These are phyloP conservation scores for Hedya salicella DNA, from an alignment of 2,888 invertebrate species.

Conservation along the genomic window DNA sequence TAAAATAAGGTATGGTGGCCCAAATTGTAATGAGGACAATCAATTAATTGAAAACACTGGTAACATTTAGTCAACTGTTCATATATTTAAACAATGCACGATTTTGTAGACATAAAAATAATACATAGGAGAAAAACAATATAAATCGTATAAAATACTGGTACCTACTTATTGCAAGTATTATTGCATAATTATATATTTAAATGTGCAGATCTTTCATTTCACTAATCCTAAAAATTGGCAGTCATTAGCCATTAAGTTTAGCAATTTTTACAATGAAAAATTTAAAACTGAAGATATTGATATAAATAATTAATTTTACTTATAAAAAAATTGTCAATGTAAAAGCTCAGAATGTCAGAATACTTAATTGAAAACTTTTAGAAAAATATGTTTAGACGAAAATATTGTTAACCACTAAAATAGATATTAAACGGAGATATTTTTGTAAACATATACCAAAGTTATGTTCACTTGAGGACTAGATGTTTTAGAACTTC, in stretches of 20 bases:
- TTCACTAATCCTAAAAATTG: slow-evolving; percentile 5
- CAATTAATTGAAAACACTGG: slow-evolving; percentile 33
- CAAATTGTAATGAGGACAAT: slow-evolving; percentile 21
- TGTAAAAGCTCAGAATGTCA: slow-evolving; percentile 27
- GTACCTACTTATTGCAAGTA: not conserved
- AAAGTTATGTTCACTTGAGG: too few species aligned
- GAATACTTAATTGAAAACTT: too few species aligned
- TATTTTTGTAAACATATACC: too few species aligned
- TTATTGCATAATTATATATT: not conserved
- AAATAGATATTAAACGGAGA: too few species aligned
- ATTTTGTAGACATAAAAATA: slow-evolving; percentile 11
- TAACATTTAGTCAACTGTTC: slow-evolving; percentile 28
- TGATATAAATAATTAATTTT: not conserved
- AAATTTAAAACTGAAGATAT: not conserved
- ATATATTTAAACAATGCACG: slow-evolving; percentile 25
- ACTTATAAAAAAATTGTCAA: slow-evolving; percentile 11
- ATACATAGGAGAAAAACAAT: slow-evolving; percentile 5
- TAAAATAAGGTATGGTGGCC: slow-evolving; percentile 20
- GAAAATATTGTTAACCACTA: too few species aligned
- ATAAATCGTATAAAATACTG: slow-evolving; percentile 11
- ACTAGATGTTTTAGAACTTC: too few species aligned
- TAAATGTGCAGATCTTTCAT: slow-evolving; percentile 29
- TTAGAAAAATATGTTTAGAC: too few species aligned
- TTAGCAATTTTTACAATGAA: not conserved
- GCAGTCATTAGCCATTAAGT: not conserved